These are phyloP conservation scores for Neocrepidodera transversa DNA, from an alignment of 2,888 invertebrate genomes.

Conservation along the genomic window DNA sequence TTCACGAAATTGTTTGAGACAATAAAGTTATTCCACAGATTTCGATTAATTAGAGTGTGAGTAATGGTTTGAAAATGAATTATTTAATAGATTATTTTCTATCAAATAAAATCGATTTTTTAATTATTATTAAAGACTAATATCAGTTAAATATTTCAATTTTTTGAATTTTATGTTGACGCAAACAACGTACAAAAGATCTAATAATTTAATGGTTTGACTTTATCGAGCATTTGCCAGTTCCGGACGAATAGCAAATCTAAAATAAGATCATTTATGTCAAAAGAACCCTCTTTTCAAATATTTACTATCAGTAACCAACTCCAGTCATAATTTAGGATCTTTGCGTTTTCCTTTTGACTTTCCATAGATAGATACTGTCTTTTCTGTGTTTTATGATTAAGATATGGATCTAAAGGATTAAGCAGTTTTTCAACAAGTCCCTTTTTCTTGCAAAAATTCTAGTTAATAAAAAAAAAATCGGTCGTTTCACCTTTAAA, in stretches of 20 bases:
- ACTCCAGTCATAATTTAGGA: constrained; percentile 19
- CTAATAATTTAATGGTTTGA: constrained; percentile 12
- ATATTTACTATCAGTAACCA: constrained; percentile 15
- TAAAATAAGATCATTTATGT: constrained; percentile 15
- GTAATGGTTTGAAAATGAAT: too few relatives aligned
- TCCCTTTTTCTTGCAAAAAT: too few relatives aligned
- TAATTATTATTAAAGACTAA: too few relatives aligned
- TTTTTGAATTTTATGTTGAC: constrained; percentile 6
- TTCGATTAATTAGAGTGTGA: too few relatives aligned
- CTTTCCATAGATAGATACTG: constrained; percentile 4
- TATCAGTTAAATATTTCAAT: constrained; percentile 19
- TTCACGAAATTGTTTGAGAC: background rate
- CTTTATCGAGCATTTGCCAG: constrained; percentile 14
- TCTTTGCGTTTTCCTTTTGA: constrained; percentile 5
- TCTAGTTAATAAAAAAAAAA: too few relatives aligned
- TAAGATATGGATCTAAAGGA: background rate
- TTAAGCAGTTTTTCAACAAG: background rate
- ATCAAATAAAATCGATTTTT: too few relatives aligned
- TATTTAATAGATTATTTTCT: too few relatives aligned
- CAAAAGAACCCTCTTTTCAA: constrained; percentile 8
- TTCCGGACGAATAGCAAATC: constrained; percentile 6
- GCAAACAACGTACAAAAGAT: constrained; percentile 15
- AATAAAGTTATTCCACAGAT: background rate
- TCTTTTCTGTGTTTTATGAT: background rate
- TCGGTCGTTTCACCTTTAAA: too few relatives aligned